Conservation (phyloP, 37 sponge, comb jelly and placozoan genomes). For the Mnemiopsis leidyi region DNA sequence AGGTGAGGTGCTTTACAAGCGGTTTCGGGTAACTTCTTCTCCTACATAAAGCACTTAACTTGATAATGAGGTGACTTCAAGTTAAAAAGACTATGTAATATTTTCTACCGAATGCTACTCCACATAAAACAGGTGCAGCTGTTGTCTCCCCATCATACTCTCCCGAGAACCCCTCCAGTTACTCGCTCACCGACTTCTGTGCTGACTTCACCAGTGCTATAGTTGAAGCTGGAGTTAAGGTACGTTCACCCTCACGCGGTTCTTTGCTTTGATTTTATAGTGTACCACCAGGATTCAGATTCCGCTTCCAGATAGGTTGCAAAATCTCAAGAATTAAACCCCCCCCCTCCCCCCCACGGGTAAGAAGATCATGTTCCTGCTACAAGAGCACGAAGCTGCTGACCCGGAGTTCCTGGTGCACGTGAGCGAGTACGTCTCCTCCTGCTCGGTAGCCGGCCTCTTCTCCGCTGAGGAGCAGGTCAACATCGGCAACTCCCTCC, state of each 20-base stretch:
- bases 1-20: neutral
- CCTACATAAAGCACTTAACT: too few relatives aligned
- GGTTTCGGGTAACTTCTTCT: neutral
- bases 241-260: too few relatives aligned
- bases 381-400: constrained; percentile 67
- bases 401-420: constrained; percentile 69
- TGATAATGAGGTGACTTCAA: too few relatives aligned
- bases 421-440: constrained; percentile 74
- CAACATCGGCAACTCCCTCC: constrained; percentile 72
- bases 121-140: constrained; percentile 57
- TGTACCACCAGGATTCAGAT: too few relatives aligned
- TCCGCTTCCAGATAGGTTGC: neutral
- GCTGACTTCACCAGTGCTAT: constrained; percentile 65
- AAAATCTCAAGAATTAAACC: too few relatives aligned
- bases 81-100: too few relatives aligned
- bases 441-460: constrained; percentile 71
- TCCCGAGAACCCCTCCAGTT: constrained; percentile 42
- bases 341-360: constrained; percentile 13
- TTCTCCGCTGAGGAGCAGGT: constrained; percentile 79
- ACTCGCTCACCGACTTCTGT: constrained; percentile 21
- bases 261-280: too few relatives aligned
- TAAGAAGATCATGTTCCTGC: constrained; percentile 51
- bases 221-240: constrained; percentile 60
- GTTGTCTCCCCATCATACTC: constrained; percentile 53
- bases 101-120: too few relatives aligned